These are phyloP conservation scores for Salvator merianae DNA, from an alignment of 2,113 vertebrate species.

Conservation along the genomic window DNA sequence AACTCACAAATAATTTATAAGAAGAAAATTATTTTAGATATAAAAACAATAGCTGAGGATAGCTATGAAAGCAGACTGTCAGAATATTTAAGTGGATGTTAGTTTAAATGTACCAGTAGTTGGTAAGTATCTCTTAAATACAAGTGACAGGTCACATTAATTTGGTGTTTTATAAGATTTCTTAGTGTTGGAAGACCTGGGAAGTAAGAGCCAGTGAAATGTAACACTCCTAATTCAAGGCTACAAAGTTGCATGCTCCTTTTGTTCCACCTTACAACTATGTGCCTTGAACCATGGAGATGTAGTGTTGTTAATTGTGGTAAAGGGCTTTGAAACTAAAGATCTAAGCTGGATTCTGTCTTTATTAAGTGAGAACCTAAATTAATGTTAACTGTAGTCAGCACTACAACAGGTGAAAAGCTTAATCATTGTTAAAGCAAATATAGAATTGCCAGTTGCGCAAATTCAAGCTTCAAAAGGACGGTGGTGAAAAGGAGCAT, in stretches of 20 bases:
- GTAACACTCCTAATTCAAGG: not conserved
- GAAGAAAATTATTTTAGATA: slow-evolving; percentile 70
- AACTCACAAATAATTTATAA: slow-evolving; percentile 69
- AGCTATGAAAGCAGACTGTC: slow-evolving; percentile 63
- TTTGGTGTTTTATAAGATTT: slow-evolving; percentile 66
- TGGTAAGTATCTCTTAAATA: slow-evolving; percentile 81
- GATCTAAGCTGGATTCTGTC: not conserved
- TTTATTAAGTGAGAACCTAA: not conserved
- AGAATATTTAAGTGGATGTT: slow-evolving; percentile 62
- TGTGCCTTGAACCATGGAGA: not conserved
- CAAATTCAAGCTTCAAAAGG: not conserved
- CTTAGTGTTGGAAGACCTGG: slow-evolving; percentile 71
- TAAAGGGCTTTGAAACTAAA: slow-evolving; percentile 6
- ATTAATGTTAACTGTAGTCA: not conserved
- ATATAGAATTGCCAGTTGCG: not conserved
- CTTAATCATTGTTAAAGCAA: not conserved
- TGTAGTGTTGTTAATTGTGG: not conserved
- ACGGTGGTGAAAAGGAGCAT: not conserved
- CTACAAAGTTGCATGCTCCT: not conserved
- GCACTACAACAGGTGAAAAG: not conserved
- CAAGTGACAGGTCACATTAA: slow-evolving; percentile 68
- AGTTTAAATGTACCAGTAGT: slow-evolving; percentile 64
- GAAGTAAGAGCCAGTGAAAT: slow-evolving; percentile 35
- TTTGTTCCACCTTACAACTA: not conserved
- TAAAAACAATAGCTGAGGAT: slow-evolving; percentile 70